Conservation (phyloP, 2,797 vertebrate genomes). For the Amphiprion clarkii region DNA sequence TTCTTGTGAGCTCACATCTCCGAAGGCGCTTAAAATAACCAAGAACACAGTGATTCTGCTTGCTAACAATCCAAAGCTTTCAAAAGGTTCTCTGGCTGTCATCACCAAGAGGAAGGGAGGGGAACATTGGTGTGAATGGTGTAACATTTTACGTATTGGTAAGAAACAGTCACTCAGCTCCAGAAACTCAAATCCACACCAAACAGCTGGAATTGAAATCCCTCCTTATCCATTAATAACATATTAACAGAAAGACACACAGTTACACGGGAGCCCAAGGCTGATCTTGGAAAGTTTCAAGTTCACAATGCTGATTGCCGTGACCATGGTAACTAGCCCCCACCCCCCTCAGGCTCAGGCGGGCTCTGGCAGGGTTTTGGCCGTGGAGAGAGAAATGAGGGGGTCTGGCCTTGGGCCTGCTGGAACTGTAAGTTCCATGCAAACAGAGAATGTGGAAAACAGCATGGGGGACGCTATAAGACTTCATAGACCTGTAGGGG, state of each 20-base stretch:
- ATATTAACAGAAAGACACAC: conserved; percentile 35
- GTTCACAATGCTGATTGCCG: conserved; percentile 53
- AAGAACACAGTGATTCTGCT: conserved; percentile 41
- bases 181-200: conserved; percentile 11
- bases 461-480: conserved; percentile 35
- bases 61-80: conserved; percentile 49
- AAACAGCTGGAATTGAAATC: conserved; percentile 11
- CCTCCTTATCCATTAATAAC: conserved; percentile 46
- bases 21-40: conserved; percentile 62
- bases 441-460: conserved; percentile 59
- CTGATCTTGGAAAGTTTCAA: conserved; percentile 53
- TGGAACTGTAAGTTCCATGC: conserved; percentile 53
- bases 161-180: conserved; percentile 25
- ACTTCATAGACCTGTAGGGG: conserved; percentile 33
- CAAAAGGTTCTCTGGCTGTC: conserved; percentile 46
- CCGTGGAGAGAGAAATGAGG: conserved; percentile 31
- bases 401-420: conserved; percentile 48
- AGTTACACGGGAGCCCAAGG: conserved; percentile 28
- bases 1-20: conserved; percentile 48
- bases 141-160: conserved; percentile 11
- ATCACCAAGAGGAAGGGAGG: conserved; percentile 19
- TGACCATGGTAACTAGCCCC: conserved; percentile 67
- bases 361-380: conserved; percentile 49
- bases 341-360: conserved; percentile 29
- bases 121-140: neutral